These are phyloP conservation scores for Tinea trinotella DNA, from an alignment of 2,888 invertebrate species.

Conservation along the genomic window DNA sequence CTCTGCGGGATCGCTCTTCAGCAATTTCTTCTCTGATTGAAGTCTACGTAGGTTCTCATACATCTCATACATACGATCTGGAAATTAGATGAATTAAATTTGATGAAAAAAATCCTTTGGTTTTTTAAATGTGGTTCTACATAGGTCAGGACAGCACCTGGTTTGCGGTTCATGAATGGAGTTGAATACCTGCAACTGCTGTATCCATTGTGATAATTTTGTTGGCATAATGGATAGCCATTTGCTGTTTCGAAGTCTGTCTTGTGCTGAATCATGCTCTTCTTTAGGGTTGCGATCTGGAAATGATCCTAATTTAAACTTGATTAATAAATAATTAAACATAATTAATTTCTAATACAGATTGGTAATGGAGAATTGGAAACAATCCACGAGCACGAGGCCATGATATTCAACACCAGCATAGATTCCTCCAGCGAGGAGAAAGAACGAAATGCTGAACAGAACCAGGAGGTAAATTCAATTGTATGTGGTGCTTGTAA, in stretches of 20 bases:
- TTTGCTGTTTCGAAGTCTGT: slow-evolving; percentile 85
- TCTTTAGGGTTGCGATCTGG: slow-evolving; percentile 81
- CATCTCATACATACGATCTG: too few relatives aligned
- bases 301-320: too few relatives aligned
- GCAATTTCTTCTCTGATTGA: slow-evolving; percentile 79
- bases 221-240: slow-evolving; percentile 86
- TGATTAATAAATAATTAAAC: too few relatives aligned
- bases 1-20: slow-evolving; percentile 69
- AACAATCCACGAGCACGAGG: slow-evolving; percentile 94
- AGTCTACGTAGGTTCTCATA: slow-evolving; percentile 84
- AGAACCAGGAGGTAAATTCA: background rate
- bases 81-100: too few relatives aligned
- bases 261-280: slow-evolving; percentile 87
- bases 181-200: too few relatives aligned
- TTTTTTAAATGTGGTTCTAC: too few relatives aligned
- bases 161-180: too few relatives aligned
- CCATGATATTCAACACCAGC: slow-evolving; percentile 85
- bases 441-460: background rate
- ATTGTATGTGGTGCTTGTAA: too few relatives aligned
- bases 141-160: too few relatives aligned
- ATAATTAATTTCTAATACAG: background rate
- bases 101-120: too few relatives aligned
- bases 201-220: too few relatives aligned
- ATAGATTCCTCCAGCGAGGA: slow-evolving; percentile 74
- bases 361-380: slow-evolving; percentile 79